Percentiles rank a stretch among this genome's conserved stretches.
These are phyloP conservation scores for Imbricaverruca yamaguchii DNA, from an alignment of 2,888 invertebrate genomes.

Conservation along the genomic window DNA sequence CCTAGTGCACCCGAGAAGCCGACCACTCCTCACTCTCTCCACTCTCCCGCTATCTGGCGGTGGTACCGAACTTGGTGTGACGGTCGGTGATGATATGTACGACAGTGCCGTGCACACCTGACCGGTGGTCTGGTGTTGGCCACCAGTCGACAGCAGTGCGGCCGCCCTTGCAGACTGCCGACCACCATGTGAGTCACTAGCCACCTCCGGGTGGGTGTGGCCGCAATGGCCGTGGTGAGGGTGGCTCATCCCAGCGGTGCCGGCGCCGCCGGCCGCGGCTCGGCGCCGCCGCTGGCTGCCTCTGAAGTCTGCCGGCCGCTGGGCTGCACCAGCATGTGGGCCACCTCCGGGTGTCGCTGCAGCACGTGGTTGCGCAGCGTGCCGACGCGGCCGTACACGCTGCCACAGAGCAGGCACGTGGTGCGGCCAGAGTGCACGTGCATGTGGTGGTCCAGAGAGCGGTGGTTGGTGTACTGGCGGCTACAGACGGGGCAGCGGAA, in stretches of 20 bases:
- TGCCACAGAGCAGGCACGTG: conserved; percentile 11
- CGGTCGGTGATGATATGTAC: no score
- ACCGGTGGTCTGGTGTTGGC: background rate
- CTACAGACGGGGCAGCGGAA: conserved; percentile 1
- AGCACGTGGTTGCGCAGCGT: conserved; percentile 15
- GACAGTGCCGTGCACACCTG: background rate
- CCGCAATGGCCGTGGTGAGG: no score
- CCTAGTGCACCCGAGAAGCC: no score
- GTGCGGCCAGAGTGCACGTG: conserved; percentile 14
- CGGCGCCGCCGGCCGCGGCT: background rate
- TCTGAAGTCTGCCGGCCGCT: background rate
- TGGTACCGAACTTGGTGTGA: no score
- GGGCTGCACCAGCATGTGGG: background rate
- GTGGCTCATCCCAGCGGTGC: background rate
- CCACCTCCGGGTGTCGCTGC: conserved; percentile 11
- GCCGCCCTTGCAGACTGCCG: no score
- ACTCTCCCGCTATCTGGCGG: no score
- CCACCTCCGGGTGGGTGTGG: no score
- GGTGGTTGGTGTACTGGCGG: conserved; percentile 20
- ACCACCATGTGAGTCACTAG: no score
- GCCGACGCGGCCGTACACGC: conserved; percentile 15
- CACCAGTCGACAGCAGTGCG: no score
- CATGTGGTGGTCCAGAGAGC: conserved; percentile 22
- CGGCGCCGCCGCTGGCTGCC: background rate
- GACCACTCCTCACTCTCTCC: no score